Conservation (phyloP, 2,113 vertebrate species). For the Arothron firmamentum region DNA sequence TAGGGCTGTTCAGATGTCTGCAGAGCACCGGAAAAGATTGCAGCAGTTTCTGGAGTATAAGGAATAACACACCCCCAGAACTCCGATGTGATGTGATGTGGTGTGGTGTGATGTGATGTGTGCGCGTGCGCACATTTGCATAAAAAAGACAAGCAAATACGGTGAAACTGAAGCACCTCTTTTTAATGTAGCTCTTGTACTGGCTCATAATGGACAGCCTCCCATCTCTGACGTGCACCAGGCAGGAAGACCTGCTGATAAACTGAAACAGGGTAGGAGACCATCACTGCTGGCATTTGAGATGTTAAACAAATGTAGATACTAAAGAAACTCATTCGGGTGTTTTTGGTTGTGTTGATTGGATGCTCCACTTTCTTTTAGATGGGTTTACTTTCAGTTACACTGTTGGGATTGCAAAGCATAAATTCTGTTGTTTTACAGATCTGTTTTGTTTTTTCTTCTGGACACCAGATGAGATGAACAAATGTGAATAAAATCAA, state of each 20-base stretch:
- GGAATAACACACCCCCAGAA: slow-evolving; percentile 72
- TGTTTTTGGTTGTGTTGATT: background rate
- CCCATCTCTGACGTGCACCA: slow-evolving; percentile 5
- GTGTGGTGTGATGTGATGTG: slow-evolving; percentile 19
- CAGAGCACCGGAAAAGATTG: slow-evolving; percentile 92
- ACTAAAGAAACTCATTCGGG: slow-evolving; percentile 6
- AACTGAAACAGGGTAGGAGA: background rate
- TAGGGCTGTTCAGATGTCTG: slow-evolving; percentile 89
- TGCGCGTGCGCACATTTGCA: background rate
- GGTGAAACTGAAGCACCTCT: slow-evolving; percentile 22
- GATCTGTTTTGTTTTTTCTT: no score
- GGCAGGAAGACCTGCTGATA: slow-evolving; percentile 2
- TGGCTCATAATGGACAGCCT: slow-evolving; percentile 20
- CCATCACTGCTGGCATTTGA: background rate
- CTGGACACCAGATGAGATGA: no score
- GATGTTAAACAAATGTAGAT: slow-evolving; percentile 8
- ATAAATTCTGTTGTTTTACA: background rate
- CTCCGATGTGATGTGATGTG: slow-evolving; percentile 13
- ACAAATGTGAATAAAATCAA: no score
- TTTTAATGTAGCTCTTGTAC: background rate
- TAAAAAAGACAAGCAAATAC: slow-evolving; percentile 17
- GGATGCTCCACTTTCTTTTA: no score
- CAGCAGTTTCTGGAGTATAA: slow-evolving; percentile 96
- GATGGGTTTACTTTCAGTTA: background rate
- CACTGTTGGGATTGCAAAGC: slow-evolving; percentile 1